These are phyloP conservation scores for fruit fly (Drosophila melanogaster) DNA, from an alignment of 1,140 invertebrate species.

Conservation along the genomic window DNA sequence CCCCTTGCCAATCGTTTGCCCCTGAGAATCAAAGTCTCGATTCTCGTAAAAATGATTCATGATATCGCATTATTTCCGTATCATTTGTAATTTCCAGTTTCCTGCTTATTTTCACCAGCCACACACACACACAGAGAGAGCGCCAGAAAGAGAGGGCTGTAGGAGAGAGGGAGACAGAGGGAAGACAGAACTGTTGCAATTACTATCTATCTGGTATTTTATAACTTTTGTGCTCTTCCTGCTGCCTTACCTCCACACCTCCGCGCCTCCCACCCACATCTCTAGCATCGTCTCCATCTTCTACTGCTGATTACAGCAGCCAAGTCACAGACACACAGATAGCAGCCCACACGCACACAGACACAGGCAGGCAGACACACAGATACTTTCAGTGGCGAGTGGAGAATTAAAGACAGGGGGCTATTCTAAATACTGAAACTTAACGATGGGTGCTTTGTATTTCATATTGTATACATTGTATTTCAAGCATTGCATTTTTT, in stretches of 20 bases:
- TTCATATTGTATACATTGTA: no score
- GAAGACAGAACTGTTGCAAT: slow-evolving; percentile 56
- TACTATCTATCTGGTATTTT: slow-evolving; percentile 82
- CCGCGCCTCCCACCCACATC: neutral
- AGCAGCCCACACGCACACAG: slow-evolving; percentile 17
- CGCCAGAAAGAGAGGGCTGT: slow-evolving; percentile 1
- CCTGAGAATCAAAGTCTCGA: slow-evolving; percentile 79
- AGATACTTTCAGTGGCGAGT: slow-evolving; percentile 16
- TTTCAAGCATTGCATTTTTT: neutral
- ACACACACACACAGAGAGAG: slow-evolving; percentile 21
- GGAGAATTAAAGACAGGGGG: neutral
- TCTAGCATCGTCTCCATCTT: slow-evolving; percentile 5
- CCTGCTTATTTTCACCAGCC: slow-evolving; percentile 76
- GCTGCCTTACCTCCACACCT: slow-evolving; percentile 11
- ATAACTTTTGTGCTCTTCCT: slow-evolving; percentile 72
- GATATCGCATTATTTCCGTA: slow-evolving; percentile 83
- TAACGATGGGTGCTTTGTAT: no score
- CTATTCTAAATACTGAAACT: neutral
- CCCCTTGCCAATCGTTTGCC: slow-evolving; percentile 52
- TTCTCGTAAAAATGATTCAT: slow-evolving; percentile 82
- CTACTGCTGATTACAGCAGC: slow-evolving; percentile 63
- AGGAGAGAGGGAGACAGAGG: neutral
- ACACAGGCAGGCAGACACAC: slow-evolving; percentile 1
- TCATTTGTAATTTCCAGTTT: slow-evolving; percentile 83
- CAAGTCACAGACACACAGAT: slow-evolving; percentile 35